These are phyloP conservation scores for Clarias batrachus DNA, from an alignment of 2,113 vertebrate genomes.

Conservation along the genomic window DNA sequence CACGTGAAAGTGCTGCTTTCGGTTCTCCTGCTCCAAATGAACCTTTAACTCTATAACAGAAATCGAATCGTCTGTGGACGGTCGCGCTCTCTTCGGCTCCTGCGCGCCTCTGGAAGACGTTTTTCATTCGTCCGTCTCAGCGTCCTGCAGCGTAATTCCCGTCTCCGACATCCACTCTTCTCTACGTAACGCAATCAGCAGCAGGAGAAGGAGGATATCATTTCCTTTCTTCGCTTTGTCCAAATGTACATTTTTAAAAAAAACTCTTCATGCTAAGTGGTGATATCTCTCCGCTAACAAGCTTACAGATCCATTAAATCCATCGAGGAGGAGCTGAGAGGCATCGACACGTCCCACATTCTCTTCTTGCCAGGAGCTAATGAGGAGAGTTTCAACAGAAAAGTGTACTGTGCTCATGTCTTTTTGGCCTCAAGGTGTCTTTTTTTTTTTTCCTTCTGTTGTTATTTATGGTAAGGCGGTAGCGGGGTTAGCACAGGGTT, in stretches of 20 bases:
- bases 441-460: background rate
- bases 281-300: slow-evolving; percentile 62
- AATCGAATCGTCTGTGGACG: slow-evolving; percentile 20
- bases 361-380: slow-evolving; percentile 27
- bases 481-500: background rate
- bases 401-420: background rate
- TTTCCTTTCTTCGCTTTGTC: slow-evolving; percentile 68
- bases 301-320: slow-evolving; percentile 72
- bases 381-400: slow-evolving; percentile 30
- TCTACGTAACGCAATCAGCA: slow-evolving; percentile 61
- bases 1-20: slow-evolving; percentile 13
- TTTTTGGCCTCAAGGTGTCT: slow-evolving; percentile 9
- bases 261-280: slow-evolving; percentile 50
- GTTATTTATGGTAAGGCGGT: slow-evolving; percentile 14
- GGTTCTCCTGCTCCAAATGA: slow-evolving; percentile 19
- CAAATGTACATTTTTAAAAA: slow-evolving; percentile 57
- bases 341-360: background rate
- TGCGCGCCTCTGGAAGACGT: background rate
- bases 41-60: slow-evolving; percentile 27
- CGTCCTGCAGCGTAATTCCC: slow-evolving; percentile 18
- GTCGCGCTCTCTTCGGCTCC: background rate
- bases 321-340: slow-evolving; percentile 36
- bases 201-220: slow-evolving; percentile 57
- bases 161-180: slow-evolving; percentile 39
- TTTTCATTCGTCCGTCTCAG: background rate